phyloP scores from a whole-genome alignment of 92 coral and sea anemone species.

The Muricea muricata region DNA sequence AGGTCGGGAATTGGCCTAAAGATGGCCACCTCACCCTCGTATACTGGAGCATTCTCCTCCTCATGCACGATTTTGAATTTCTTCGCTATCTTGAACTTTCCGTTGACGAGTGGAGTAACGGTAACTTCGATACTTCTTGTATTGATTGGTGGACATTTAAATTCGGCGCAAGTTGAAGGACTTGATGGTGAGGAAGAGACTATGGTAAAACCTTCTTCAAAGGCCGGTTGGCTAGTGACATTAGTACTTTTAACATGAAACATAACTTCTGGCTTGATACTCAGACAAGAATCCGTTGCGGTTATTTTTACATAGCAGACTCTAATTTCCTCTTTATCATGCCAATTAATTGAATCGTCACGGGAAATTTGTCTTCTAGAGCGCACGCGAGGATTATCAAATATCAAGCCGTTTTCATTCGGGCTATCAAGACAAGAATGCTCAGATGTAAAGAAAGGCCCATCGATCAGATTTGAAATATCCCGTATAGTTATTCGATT shows the following conservation, averaged over 20 bases:
- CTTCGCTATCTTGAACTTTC: neutral
- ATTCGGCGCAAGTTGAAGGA: constrained; percentile 1
- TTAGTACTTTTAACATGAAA: constrained; percentile 22
- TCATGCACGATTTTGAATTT: neutral
- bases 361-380: too few species aligned
- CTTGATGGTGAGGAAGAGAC: neutral
- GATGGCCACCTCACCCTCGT: neutral
- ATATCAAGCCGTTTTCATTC: neutral
- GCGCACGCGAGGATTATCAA: neutral
- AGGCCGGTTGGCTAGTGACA: too few species aligned
- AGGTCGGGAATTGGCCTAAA: neutral
- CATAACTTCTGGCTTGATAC: neutral
- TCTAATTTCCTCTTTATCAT: neutral
- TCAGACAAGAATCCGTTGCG: neutral
- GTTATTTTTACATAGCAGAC: constrained; percentile 8
- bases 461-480: neutral
- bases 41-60: neutral
- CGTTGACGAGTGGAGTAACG: neutral
- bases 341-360: neutral
- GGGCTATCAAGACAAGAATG: neutral
- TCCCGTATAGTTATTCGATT: constrained; percentile 4
- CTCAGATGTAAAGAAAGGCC: neutral
- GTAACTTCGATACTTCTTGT: neutral
- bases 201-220: neutral
- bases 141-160: neutral